phyloP scores from a whole-genome alignment of 2,888 invertebrate species.

The Eupithecia vulgata region DNA sequence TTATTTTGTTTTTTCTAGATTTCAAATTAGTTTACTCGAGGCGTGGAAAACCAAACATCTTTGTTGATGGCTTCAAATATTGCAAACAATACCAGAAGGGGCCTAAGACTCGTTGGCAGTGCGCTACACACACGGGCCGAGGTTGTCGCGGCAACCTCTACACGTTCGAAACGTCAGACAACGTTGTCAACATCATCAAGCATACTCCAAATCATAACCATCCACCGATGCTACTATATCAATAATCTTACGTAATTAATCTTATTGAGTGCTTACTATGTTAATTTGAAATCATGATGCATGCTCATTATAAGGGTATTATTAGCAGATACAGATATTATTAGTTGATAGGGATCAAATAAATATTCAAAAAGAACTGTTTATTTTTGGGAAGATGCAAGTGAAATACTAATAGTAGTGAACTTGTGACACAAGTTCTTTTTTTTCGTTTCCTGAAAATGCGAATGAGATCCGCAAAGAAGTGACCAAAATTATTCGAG shows the following conservation, averaged over 20 bases:
- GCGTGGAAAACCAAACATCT: conserved; percentile 18
- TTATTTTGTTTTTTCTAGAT: conserved; percentile 4
- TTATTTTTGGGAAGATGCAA: too few relatives aligned
- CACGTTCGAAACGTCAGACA: not conserved
- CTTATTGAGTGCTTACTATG: not conserved
- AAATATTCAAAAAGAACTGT: too few relatives aligned
- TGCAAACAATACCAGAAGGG: conserved; percentile 14
- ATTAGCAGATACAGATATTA: too few relatives aligned
- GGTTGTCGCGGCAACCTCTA: not conserved
- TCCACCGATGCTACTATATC: not conserved
- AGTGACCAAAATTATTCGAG: too few relatives aligned
- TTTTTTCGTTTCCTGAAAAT: too few relatives aligned
- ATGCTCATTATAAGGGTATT: too few relatives aligned
- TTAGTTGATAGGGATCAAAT: too few relatives aligned
- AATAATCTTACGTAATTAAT: not conserved
- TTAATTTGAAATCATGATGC: not conserved
- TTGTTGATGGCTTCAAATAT: conserved; percentile 12
- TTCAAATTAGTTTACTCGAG: conserved; percentile 12
- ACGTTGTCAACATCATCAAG: not conserved
- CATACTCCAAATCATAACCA: not conserved
- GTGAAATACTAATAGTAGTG: too few relatives aligned
- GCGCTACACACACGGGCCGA: conserved; percentile 16
- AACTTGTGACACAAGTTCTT: too few relatives aligned
- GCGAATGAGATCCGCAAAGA: too few relatives aligned
- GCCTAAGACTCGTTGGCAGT: conserved; percentile 18